Percentiles rank a stretch among this genome's conserved stretches.
Conservation (phyloP, 2,888 invertebrate genomes). For the Bunonema sp. region DNA sequence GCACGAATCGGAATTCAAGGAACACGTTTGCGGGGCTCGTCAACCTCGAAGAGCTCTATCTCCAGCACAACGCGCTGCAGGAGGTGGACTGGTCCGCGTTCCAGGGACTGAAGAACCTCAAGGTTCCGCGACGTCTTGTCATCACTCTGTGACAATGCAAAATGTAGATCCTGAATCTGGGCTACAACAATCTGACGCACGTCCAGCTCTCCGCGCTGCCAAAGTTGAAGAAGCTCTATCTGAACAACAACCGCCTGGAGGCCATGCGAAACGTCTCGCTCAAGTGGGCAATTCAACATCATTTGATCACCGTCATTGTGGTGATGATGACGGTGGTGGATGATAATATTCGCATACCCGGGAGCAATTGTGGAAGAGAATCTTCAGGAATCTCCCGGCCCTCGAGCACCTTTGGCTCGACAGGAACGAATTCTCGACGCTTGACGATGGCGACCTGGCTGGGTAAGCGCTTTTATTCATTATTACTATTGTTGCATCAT, state of each 20-base stretch:
- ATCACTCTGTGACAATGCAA: no score
- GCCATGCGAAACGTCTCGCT: conserved; percentile 14
- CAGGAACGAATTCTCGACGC: conserved; percentile 16
- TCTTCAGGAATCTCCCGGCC: conserved; percentile 17
- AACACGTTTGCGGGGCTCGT: conserved; percentile 35
- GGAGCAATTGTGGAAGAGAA: background rate
- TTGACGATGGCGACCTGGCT: conserved; percentile 28
- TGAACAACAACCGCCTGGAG: conserved; percentile 35
- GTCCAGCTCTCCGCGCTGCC: conserved; percentile 12
- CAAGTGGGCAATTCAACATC: background rate
- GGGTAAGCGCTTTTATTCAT: no score
- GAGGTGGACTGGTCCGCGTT: conserved; percentile 26
- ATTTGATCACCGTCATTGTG: background rate
- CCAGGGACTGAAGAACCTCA: conserved; percentile 20
- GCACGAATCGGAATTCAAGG: conserved; percentile 6
- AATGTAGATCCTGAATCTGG: conserved; percentile 1
- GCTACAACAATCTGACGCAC: conserved; percentile 3
- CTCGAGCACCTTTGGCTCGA: conserved; percentile 23
- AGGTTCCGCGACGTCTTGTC: no score
- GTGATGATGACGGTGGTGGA: background rate
- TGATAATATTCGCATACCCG: background rate
- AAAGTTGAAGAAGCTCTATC: conserved; percentile 23
- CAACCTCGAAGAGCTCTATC: conserved; percentile 39
- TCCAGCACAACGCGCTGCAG: conserved; percentile 20
- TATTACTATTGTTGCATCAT: no score